Conservation (phyloP, 2,797 vertebrate species). For the Streptopelia turtur region DNA sequence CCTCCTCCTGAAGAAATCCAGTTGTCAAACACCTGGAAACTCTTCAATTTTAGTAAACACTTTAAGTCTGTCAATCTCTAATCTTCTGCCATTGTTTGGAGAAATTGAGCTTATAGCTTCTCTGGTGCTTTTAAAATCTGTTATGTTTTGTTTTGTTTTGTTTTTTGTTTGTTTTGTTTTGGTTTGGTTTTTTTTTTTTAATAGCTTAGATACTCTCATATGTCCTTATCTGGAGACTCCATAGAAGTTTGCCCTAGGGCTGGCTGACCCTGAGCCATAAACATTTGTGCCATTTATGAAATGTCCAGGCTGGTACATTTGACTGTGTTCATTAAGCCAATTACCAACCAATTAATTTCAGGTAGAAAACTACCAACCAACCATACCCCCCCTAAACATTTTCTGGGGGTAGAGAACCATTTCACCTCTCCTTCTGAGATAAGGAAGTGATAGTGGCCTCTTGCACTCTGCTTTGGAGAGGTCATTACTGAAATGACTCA, state of each 20-base stretch:
- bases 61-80: background rate
- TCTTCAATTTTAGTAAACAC: background rate
- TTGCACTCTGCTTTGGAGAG: background rate
- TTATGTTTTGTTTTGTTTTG: too few species aligned
- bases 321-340: background rate
- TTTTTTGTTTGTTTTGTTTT: too few species aligned
- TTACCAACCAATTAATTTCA: background rate
- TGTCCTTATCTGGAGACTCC: background rate
- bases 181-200: background rate
- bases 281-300: background rate
- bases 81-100: background rate
- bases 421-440: background rate
- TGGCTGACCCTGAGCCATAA: background rate
- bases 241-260: background rate
- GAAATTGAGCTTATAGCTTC: background rate
- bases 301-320: background rate
- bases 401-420: background rate
- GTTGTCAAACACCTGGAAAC: background rate
- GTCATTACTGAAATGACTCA: background rate
- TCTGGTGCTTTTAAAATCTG: background rate
- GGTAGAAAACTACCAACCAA: background rate
- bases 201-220: background rate
- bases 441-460: background rate
- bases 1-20: background rate
- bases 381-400: accelerated